A percentile compares a stretch with the other conserved stretches of the same genome.
Evolutionary conservation across 2,113 vertebrate species (phyloP).

Genomic region (western clawed frog (Xenopus tropicalis)): UCB_Xtro_10.0 CM004447.2:140583001-140583500

Average conservation of each 20-base stretch:
- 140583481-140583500: no score
- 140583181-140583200: no score
- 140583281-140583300: not conserved
- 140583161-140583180: no score
- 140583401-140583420: not conserved
- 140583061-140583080: no score
- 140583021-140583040: no score
- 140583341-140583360: constrained; percentile 7
- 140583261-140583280: not conserved
- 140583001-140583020: no score
- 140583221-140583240: constrained; percentile 17
- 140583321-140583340: not conserved
- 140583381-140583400: not conserved
- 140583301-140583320: not conserved
- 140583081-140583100: no score
- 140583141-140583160: not conserved
- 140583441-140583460: no score
- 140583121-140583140: not conserved
- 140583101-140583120: no score
- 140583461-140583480: no score
- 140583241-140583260: constrained; percentile 1
- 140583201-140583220: not conserved
- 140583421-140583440: no score
- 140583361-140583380: not conserved
- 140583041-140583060: no score